Percentiles rank a stretch among this genome's conserved stretches.
These are phyloP conservation scores for Drosophila subsilvestris DNA, from an alignment of 2,888 invertebrate genomes.

Conservation along the genomic window DNA sequence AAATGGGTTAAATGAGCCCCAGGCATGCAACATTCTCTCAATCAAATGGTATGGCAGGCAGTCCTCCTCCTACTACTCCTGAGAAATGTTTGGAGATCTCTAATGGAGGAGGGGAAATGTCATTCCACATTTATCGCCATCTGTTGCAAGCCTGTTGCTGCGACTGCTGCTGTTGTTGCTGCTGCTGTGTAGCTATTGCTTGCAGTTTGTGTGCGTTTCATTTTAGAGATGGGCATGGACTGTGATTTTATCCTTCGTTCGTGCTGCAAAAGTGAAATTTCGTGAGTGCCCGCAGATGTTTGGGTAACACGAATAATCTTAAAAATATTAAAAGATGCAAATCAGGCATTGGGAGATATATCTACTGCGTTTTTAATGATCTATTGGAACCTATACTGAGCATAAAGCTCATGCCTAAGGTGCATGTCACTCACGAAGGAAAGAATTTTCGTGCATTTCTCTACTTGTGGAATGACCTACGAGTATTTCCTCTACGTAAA, in stretches of 20 bases:
- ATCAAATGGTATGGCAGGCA: slow-evolving; percentile 4
- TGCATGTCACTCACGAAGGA: no score
- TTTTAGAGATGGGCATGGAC: not conserved
- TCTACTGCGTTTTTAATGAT: not conserved
- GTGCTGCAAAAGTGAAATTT: no score
- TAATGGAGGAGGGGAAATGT: not conserved
- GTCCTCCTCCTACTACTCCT: no score
- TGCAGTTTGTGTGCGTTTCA: not conserved
- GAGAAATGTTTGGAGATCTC: not conserved
- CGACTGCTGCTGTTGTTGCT: not conserved
- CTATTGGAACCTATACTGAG: not conserved
- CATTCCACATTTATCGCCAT: not conserved
- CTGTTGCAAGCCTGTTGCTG: not conserved
- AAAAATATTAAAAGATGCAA: not conserved
- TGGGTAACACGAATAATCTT: not conserved
- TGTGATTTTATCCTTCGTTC: not conserved
- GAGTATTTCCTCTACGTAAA: not conserved
- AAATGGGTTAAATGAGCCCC: slow-evolving; percentile 27
- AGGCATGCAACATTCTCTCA: slow-evolving; percentile 42
- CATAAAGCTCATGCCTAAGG: not conserved
- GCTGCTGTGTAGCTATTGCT: no score
- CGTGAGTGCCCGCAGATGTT: not conserved
- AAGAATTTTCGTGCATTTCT: not conserved
- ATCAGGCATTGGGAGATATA: not conserved
- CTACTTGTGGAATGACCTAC: not conserved